phyloP scores from a whole-genome alignment of 2,113 vertebrate species.

The Hypanus sabinus region DNA sequence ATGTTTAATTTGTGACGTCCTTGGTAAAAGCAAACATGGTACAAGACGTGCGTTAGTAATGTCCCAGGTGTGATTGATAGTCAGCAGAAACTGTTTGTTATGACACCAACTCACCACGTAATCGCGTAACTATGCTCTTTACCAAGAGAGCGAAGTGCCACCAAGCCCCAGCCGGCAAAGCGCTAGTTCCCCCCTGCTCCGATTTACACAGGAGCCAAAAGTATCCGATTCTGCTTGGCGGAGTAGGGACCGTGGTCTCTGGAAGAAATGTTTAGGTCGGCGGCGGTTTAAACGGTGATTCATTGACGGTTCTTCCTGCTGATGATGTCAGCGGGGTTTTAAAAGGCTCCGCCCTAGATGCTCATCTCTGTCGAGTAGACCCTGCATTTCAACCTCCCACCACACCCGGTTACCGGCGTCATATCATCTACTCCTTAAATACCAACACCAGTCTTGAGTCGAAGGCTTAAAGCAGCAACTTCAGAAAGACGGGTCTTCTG shows the following conservation, averaged over 20 bases:
- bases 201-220: background rate
- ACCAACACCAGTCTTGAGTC: background rate
- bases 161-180: background rate
- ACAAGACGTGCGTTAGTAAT: background rate
- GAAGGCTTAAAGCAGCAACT: constrained; percentile 3
- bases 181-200: background rate
- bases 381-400: constrained; percentile 26
- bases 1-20: background rate
- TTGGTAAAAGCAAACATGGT: background rate
- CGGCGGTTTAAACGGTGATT: background rate
- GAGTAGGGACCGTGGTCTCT: background rate
- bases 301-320: background rate
- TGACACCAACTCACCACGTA: constrained; percentile 20
- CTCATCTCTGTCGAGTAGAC: background rate
- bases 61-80: background rate
- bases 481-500: background rate
- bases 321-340: constrained; percentile 13
- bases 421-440: constrained; percentile 21
- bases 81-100: background rate
- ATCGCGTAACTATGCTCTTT: background rate
- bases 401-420: constrained; percentile 21
- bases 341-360: background rate
- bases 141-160: background rate
- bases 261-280: background rate
- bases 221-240: background rate